A percentile compares a stretch with the other conserved stretches of the same genome.
Conservation (phyloP, 2,113 vertebrate genomes). For the Megaceryle torquata region DNA sequence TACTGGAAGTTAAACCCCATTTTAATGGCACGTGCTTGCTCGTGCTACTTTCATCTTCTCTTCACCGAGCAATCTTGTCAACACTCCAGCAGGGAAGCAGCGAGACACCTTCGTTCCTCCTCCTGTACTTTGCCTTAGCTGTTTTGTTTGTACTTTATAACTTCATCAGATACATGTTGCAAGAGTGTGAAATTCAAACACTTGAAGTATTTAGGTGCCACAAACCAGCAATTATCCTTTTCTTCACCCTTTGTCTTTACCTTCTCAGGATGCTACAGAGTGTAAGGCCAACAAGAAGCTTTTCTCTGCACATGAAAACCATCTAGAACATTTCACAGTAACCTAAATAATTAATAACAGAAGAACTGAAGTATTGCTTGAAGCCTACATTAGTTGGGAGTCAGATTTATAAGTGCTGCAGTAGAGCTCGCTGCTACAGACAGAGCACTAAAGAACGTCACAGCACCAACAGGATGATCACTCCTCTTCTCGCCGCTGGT, state of each 20-base stretch:
- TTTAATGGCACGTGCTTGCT: not conserved
- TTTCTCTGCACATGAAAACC: not conserved
- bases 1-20: not conserved
- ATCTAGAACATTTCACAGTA: not conserved
- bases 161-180: not conserved
- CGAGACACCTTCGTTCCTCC: rapidly evolving
- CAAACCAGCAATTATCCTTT: not conserved
- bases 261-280: not conserved
- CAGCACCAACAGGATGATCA: not conserved
- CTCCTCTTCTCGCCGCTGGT: rapidly evolving
- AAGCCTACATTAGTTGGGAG: not conserved
- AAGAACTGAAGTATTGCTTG: not conserved
- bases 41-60: not conserved
- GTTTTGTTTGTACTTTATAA: too few relatives aligned
- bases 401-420: not conserved
- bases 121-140: not conserved
- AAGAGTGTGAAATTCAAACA: not conserved
- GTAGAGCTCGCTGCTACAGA: not conserved
- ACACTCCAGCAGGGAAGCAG: rapidly evolving
- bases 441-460: not conserved
- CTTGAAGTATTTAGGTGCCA: not conserved
- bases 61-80: not conserved
- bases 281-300: rapidly evolving
- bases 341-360: not conserved
- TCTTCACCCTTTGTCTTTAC: not conserved